Evolutionary conservation across 1,140 invertebrate genomes (phyloP).

Genomic region (Chironomus striatipennis): DNA sequence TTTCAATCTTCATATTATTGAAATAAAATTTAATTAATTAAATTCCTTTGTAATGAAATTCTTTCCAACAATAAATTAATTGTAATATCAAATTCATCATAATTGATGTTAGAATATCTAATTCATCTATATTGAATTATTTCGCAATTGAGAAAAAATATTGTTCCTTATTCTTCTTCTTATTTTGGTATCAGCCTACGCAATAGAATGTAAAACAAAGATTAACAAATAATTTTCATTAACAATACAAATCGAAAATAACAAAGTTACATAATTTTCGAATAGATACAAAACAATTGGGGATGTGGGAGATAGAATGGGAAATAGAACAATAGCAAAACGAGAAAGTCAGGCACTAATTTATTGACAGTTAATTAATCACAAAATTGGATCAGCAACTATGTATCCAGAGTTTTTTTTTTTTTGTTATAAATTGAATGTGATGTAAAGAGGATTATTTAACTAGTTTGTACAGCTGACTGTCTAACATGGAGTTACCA

Average conservation of each 20-base stretch:
- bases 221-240: conserved; percentile 4
- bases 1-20: too few species aligned
- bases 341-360: background rate
- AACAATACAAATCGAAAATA: background rate
- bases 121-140: too few species aligned
- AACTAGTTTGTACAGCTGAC: too few species aligned
- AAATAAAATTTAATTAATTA: too few species aligned
- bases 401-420: background rate
- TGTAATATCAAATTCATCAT: too few species aligned
- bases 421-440: background rate
- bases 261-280: background rate
- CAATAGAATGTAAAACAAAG: background rate
- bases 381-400: background rate
- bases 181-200: background rate
- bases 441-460: too few species aligned
- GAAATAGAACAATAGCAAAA: background rate
- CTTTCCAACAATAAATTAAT: too few species aligned
- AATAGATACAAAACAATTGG: background rate
- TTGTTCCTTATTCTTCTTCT: background rate
- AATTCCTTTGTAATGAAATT: too few species aligned
- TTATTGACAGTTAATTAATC: conserved; percentile 14
- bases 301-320: background rate
- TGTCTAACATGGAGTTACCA: too few species aligned
- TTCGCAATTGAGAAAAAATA: too few species aligned
- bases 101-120: too few species aligned